Evolutionary conservation across 2,888 invertebrate genomes (phyloP).

Genomic region (Troides helena): DNA sequence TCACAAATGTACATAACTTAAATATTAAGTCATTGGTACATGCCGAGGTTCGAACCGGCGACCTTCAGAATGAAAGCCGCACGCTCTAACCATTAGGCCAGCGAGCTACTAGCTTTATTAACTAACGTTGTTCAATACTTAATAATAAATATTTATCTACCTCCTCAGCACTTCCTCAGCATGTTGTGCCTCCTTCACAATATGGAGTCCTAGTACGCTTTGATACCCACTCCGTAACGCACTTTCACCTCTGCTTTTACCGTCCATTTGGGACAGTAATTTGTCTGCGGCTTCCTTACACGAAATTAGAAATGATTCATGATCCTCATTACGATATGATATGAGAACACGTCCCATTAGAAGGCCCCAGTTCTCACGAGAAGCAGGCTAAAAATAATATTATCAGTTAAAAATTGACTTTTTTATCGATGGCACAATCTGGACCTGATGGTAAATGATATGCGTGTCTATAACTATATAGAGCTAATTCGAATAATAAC

Average conservation of each 20-base stretch:
- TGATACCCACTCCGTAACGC: constrained; percentile 70
- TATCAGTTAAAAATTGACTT: not conserved
- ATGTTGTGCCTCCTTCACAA: constrained; percentile 65
- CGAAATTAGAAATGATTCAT: constrained; percentile 54
- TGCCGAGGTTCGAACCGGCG: too few relatives aligned
- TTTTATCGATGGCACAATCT: too few relatives aligned
- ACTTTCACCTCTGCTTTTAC: constrained; percentile 63
- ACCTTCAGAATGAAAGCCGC: too few relatives aligned
- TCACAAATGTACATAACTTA: too few relatives aligned
- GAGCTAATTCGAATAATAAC: too few relatives aligned
- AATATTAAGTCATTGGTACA: too few relatives aligned
- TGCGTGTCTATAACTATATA: too few relatives aligned
- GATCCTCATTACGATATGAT: constrained; percentile 72
- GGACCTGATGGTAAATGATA: too few relatives aligned
- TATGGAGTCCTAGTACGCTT: constrained; percentile 69
- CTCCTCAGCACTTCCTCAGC: constrained; percentile 58
- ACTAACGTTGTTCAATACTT: not conserved
- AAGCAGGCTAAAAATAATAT: constrained; percentile 52
- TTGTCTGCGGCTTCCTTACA: constrained; percentile 62
- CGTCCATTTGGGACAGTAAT: constrained; percentile 62
- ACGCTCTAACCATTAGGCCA: too few relatives aligned
- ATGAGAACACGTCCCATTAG: constrained; percentile 86
- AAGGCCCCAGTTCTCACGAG: constrained; percentile 85
- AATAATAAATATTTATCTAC: constrained; percentile 40
- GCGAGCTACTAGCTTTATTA: too few relatives aligned